Evolutionary conservation across 2,888 invertebrate species (phyloP), one percentile per base, ranked within the genome.

Genomic region (Desoria tigrina): DNA sequence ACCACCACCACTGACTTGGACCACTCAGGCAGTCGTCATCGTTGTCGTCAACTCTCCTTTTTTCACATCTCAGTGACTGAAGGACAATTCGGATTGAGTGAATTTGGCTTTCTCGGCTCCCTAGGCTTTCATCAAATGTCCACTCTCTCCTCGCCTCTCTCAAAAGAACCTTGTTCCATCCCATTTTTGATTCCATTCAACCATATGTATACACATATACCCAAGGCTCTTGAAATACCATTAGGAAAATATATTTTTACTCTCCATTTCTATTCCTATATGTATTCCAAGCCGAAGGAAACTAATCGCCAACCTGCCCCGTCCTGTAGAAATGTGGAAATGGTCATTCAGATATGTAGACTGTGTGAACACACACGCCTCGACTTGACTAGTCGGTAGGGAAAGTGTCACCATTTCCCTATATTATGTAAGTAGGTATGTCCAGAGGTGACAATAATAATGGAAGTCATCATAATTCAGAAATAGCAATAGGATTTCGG

Each of bases 131-230:
- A 51, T 51, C 51, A 51, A 51, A 51, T 51, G 51, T 51, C 51
- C 51, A 51, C 51, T 51, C 51, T 24, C 51, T 45, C 45, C 32
- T 32, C 32, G 32, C 32, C 18, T 7, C 57, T 57, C 57, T 42
- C 21, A 37, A 51, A 57, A 57, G 57, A 57, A 57, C 37, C 39
- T 39, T 57, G 39, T 57, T 57, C 57, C 57, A 57, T 55, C 32
- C n/a, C 45, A 16, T 24, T 51, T 51, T 51, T 51, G 51, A 51
- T 51, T 51, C 51, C 26, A 24, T 51, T 51, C 51, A 24, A 6
- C 23, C 23, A 14, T 18, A 23, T 18, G 24, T 51, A 51, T 51
- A 24, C 16, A 51, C 24, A 51, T 51, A 24, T 26, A 51, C 24
- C 24, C 51, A 4, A 9, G 26, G 9, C 54, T 54, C 54, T 54